Base-by-base conservation (phyloP, 2,113 vertebrate species). In the Microcebus tavaratra region DNA sequence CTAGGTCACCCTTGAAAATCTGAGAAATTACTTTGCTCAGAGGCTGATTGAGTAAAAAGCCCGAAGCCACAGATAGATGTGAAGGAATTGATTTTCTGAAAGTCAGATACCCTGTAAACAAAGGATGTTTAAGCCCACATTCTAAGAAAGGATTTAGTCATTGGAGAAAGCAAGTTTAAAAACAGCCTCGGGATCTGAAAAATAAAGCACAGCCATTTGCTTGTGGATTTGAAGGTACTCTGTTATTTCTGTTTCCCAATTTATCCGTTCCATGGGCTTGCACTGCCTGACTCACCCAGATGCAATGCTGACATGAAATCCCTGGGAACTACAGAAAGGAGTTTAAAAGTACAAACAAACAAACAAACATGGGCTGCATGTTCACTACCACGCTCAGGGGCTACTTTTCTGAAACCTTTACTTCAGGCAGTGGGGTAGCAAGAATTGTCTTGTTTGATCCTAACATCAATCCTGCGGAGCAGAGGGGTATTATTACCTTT, bases 1-100 rank as follows among this genome's bases (percentile, higher is more conserved):
- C 45, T 88, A 96, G 97, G 81, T 97, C 85, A 85, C 48, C 78
- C 75, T 14, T 42, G 61, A 83, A 88, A 72, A 75, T 78, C 55
- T 65, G 79, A 97, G 91, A 81, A 89, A 70, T 97, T 82, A 63
- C 50, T 91, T 96, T 83, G 86, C 79, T 42, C 31, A 73, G 72
- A 89, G 68, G 70, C 36, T 89, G 96, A 89, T 25, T 73, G 68
- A 91, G 50, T 42, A 72, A 95, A 97, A 95, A 80, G 48, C 82
- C 79, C 3, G 8, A 63, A 91, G 93, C 87, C 86, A 80, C 59
- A 84, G 86, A 91, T 91, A 84, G 86, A 91, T 88, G 50, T 68
- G 39, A 57, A 90, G 15, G 80, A 78, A 97, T 90, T 94, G 93
- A 96, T 95, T 97, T 97, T 97, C 87, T 80, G 29, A 76, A 96